phyloP scores from a whole-genome alignment of 2,797 vertebrate genomes.

The Spea hammondii region DNA sequence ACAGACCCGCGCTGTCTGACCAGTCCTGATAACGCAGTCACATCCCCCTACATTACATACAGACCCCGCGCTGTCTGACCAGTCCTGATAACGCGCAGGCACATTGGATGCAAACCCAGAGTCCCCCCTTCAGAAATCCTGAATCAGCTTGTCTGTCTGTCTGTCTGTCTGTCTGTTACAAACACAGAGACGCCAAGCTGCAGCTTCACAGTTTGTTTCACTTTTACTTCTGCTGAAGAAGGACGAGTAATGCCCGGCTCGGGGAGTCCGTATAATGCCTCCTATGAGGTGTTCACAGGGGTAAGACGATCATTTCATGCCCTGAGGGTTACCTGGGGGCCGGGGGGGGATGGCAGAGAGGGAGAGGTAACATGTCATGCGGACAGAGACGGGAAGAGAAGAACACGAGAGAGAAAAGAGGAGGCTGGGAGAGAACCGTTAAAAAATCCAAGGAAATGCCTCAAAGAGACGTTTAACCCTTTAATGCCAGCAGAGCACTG shows the following conservation, averaged over 20 bases:
- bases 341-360: not conserved
- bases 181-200: not conserved
- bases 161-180: not conserved
- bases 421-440: no score
- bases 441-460: no score
- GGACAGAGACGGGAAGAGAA: not conserved
- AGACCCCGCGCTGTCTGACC: no score
- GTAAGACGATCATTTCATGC: not conserved
- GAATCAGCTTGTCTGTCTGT: no score
- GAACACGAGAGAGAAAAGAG: not conserved
- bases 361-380: not conserved
- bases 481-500: no score
- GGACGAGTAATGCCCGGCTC: conserved; percentile 1
- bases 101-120: no score
- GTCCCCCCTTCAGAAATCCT: no score
- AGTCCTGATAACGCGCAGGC: no score
- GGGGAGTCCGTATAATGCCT: not conserved
- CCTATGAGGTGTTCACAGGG: conserved; percentile 23
- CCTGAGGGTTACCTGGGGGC: not conserved
- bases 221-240: conserved; percentile 19
- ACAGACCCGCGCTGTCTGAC: no score
- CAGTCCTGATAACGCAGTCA: no score
- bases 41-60: no score
- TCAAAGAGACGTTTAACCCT: no score
- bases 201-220: conserved; percentile 12